These are phyloP conservation scores for Synodontis membranacea DNA, from an alignment of 2,113 vertebrate genomes.

Conservation along the genomic window DNA sequence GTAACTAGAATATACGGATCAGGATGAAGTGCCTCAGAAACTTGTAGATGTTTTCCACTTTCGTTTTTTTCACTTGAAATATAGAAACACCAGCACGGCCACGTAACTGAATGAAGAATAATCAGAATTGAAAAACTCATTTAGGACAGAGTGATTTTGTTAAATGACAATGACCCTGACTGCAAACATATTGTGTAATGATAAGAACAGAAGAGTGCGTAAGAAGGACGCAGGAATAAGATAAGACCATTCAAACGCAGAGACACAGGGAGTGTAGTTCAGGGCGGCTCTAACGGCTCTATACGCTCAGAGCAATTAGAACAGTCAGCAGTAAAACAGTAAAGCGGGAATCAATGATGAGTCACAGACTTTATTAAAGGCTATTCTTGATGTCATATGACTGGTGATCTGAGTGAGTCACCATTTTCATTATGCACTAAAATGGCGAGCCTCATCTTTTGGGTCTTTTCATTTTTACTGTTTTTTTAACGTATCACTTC, in stretches of 20 bases:
- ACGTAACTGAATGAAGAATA: not conserved
- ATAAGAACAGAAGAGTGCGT: conserved; percentile 22
- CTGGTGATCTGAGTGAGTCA: not conserved
- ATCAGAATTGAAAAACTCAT: not conserved
- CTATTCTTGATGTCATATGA: not conserved
- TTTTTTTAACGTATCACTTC: not conserved
- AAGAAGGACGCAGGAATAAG: conserved; percentile 28
- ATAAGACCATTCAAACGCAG: conserved; percentile 29
- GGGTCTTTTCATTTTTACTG: too few relatives aligned
- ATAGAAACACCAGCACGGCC: not conserved
- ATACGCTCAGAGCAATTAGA: not conserved
- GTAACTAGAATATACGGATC: not conserved
- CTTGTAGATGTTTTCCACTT: not conserved
- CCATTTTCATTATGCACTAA: not conserved
- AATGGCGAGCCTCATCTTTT: not conserved
- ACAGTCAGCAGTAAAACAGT: not conserved
- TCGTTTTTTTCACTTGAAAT: not conserved
- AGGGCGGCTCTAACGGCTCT: not conserved
- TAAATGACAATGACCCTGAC: conserved; percentile 26
- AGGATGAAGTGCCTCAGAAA: not conserved
- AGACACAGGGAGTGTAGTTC: not conserved
- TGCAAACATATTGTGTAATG: not conserved
- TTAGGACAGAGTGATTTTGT: not conserved
- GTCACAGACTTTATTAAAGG: not conserved
- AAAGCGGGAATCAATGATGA: not conserved